Base-by-base conservation (phyloP, 2,888 invertebrate genomes). In the Ariolimax columbianus region DNA sequence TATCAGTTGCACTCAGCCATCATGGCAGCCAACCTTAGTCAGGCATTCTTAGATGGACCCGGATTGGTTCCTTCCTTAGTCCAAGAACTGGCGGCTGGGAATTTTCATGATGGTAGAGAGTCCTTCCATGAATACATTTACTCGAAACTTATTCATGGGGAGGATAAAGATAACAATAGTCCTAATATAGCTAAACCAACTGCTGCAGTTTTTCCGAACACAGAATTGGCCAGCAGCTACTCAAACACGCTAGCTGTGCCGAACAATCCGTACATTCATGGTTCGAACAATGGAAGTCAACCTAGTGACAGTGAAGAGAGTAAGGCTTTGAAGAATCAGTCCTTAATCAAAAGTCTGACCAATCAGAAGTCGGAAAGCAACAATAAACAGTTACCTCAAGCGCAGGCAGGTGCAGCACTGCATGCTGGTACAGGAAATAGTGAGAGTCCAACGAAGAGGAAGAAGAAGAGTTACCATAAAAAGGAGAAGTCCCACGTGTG, bases 401-500 rank as follows among this genome's bases (percentile, higher is more conserved):
- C 36, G 26, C 38, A 51, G 0, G 33, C 47, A 0, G 68, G 26
- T 19, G 11, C n/a, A 0, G 66, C 19, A 38, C 40, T 30, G 36
- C 68, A 70, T 38, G 33, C 14, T 4, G 55, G 63, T 75, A 14
- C 14, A 7, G 84, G 36, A 9, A 38, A 66, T n/a, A 30, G 72
- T 6, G 77, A 75, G 11, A 47, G 66, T 14, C 36, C 19, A 1
- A 78, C 14, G 2, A 51, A 75, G 63, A 43, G 51, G 30, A 82
- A 85, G 63, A 82, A 85, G 36, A 85, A 85, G 30, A 85, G 59
- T 82, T 59, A 59, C 17, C 75, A 85, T 51, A 85, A 85, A 59
- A 85, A 85, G 17, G 88, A 88, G 43, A 84, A 86, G 72, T 83
- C 85, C 0, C 81, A 86, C 63, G 63, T 87, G 0, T 88, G 88